phyloP scores from a whole-genome alignment of 2,888 invertebrate species.

The Anarsia innoxiella region DNA sequence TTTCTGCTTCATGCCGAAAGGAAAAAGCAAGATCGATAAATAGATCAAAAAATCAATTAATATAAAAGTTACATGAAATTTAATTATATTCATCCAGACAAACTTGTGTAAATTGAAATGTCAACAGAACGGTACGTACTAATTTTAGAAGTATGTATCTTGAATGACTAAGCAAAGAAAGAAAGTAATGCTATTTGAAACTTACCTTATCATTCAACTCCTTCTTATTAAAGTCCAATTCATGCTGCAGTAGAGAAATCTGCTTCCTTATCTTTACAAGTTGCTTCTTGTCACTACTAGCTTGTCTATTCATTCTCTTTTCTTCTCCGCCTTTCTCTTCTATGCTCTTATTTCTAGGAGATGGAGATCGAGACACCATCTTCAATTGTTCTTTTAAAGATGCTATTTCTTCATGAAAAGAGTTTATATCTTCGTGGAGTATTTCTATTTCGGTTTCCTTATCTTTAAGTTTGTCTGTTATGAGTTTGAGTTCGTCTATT shows the following conservation, averaged over 20 bases:
- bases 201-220: constrained; percentile 66
- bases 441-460: constrained; percentile 74
- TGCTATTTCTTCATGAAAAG: constrained; percentile 68
- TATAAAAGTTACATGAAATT: no score
- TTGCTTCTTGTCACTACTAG: constrained; percentile 75
- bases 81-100: no score
- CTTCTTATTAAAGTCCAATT: constrained; percentile 64
- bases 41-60: no score
- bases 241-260: constrained; percentile 58
- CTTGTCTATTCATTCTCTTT: constrained; percentile 64
- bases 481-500: constrained; percentile 54
- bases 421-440: constrained; percentile 63
- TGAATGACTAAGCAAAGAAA: no score
- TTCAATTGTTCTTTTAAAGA: constrained; percentile 61
- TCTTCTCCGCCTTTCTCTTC: constrained; percentile 73
- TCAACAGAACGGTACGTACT: no score
- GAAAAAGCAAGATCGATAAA: no score
- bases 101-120: no score
- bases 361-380: constrained; percentile 70
- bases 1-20: no score
- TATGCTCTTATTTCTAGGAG: constrained; percentile 74
- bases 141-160: no score
- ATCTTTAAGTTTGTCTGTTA: constrained; percentile 63
- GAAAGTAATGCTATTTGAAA: background rate
- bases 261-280: constrained; percentile 68